Conservation (phyloP, 2,113 vertebrate species). For the Psettodes erumei region DNA sequence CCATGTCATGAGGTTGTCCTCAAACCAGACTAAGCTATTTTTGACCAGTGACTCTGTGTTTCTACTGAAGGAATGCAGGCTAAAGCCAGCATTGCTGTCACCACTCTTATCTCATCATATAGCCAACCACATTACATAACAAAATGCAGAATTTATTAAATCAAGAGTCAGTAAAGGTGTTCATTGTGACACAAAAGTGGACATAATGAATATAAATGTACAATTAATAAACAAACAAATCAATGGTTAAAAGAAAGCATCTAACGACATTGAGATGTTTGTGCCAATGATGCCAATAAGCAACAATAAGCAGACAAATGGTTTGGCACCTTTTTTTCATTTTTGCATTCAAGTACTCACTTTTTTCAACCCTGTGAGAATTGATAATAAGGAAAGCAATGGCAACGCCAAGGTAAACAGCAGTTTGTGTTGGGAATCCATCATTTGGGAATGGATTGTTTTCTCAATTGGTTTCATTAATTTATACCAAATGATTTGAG, state of each 20-base stretch:
- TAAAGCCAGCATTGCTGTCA: constrained; percentile 20
- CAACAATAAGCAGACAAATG: constrained; percentile 22
- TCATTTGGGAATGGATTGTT: constrained; percentile 75
- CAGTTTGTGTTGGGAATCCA: constrained; percentile 72
- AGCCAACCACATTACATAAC: neutral
- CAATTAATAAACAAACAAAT: no score
- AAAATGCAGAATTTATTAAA: neutral
- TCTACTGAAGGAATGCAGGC: constrained; percentile 34
- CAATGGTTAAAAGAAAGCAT: no score
- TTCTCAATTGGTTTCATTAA: constrained; percentile 75
- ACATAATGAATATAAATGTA: constrained; percentile 12
- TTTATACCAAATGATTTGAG: constrained; percentile 74
- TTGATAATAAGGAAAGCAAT: constrained; percentile 65
- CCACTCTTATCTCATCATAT: constrained; percentile 12
- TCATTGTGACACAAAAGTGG: neutral
- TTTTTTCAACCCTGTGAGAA: constrained; percentile 58
- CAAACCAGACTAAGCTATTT: constrained; percentile 62
- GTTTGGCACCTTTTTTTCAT: constrained; percentile 24
- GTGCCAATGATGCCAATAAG: constrained; percentile 13
- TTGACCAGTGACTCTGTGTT: constrained; percentile 52
- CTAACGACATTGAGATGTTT: constrained; percentile 9
- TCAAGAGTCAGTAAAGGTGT: neutral
- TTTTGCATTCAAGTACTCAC: constrained; percentile 49
- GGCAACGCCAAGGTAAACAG: constrained; percentile 68
- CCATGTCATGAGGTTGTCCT: constrained; percentile 44